Base-by-base conservation (phyloP, 2,888 invertebrate genomes). In the Dryadula phaetusa region DNA sequence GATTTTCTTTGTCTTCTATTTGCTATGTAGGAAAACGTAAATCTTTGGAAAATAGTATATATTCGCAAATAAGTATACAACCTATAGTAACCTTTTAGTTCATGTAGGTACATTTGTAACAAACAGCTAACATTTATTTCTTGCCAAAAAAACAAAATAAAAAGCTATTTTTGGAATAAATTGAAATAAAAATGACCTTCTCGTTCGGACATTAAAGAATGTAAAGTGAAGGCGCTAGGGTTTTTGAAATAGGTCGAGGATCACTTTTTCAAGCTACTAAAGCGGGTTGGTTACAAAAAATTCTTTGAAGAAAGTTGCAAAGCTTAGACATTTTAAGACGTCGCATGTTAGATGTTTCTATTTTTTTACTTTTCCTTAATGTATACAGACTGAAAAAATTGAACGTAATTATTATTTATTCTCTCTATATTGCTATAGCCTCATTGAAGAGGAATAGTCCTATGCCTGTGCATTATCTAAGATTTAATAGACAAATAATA, bases 221-320 rank as follows among this genome's bases (percentile, higher is more conserved):
- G 54, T 22, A 63, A 66, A 64, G 60, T 44, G 44, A 66, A 65
- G 64, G 42, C 54, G 62, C 53, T 62, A 71, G 60, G 69, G 69
- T 56, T 71, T 77, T 77, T 76, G 72, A 84, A 85, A 76, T 82
- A 77, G 87, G 88, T 87, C 87, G 85, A 87, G 86, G 80, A 77
- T 77, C 76, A 79, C 80, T 81, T 82, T 82, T 78, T 81, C 65
- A 71, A 72, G 67, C 46, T 49, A 61, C 42, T 62, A 67, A 62
- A 61, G 56, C 54, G 61, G 54, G 60, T 32, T 53, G 37, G 47
- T 42, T 63, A 46, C 46, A 42, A 66, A 52, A 69, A 66, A 49
- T 49, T 64, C 52, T 64, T 47, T 66, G 4, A 49, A 16, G 52
- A 52, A 32, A 32, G 52, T 52, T 16, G 16, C 34, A 56, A 42